Evolutionary conservation across 2,888 invertebrate genomes (phyloP).

Genomic region (Alcis repandata): DNA sequence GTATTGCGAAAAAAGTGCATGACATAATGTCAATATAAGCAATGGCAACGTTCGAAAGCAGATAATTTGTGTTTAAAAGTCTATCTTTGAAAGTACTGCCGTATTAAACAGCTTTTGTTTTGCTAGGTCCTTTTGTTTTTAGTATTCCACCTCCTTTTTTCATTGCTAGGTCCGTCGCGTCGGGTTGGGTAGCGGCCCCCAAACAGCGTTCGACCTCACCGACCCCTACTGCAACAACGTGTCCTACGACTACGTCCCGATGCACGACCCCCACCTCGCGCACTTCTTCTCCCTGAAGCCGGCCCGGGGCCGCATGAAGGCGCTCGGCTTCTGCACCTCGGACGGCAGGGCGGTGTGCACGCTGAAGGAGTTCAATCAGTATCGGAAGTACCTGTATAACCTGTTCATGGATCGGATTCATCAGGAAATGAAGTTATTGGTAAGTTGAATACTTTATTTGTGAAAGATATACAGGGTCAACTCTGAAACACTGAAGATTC

Average conservation of each 20-base stretch:
- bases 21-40: too few species aligned
- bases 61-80: too few species aligned
- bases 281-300: constrained; percentile 80
- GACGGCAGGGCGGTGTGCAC: constrained; percentile 88
- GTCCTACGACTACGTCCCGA: constrained; percentile 84
- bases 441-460: constrained; percentile 49
- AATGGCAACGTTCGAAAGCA: too few species aligned
- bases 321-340: constrained; percentile 85
- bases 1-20: too few species aligned
- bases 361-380: constrained; percentile 88
- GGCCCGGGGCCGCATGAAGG: constrained; percentile 75
- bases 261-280: constrained; percentile 87
- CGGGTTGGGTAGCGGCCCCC: constrained; percentile 68
- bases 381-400: constrained; percentile 87
- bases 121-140: too few species aligned
- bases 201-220: constrained; percentile 75
- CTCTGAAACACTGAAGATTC: too few species aligned
- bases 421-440: constrained; percentile 72
- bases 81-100: too few species aligned
- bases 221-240: constrained; percentile 82
- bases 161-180: constrained; percentile 71
- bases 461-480: too few species aligned
- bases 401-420: constrained; percentile 85
- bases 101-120: too few species aligned
- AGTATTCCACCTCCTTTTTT: not conserved